Evolutionary conservation across 2,113 vertebrate genomes (phyloP).

Genomic region (Paramisgurnus dabryanus): DNA sequence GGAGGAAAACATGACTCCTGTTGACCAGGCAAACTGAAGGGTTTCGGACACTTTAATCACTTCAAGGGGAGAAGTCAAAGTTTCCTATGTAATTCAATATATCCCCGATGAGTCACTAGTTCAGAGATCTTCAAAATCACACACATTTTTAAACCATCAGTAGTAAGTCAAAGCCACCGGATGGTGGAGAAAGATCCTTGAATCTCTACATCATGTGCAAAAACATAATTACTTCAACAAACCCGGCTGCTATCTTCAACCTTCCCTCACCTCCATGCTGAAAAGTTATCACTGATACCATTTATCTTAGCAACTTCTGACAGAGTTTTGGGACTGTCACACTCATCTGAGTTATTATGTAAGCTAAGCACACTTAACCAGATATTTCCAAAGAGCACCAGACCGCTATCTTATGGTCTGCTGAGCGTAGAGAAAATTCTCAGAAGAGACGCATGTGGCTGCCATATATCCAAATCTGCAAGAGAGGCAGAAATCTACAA

Average conservation of each 20-base stretch:
- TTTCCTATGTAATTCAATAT: constrained; percentile 31
- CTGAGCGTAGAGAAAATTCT: constrained; percentile 46
- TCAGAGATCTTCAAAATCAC: constrained; percentile 1
- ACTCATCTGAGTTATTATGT: background rate
- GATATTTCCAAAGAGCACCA: constrained; percentile 25
- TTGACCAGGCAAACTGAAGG: constrained; percentile 59
- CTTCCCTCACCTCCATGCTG: background rate
- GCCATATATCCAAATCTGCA: constrained; percentile 20
- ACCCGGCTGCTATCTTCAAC: background rate
- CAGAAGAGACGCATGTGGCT: background rate
- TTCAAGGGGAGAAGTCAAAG: constrained; percentile 21
- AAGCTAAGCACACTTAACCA: constrained; percentile 17
- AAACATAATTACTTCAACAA: background rate
- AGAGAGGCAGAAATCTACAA: constrained; percentile 26
- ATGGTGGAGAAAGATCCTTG: background rate
- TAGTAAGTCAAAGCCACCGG: background rate
- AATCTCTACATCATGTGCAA: background rate
- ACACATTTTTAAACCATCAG: constrained; percentile 9
- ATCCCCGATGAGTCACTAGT: background rate
- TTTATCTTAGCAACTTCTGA: background rate
- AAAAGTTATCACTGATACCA: background rate
- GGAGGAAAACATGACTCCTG: constrained; percentile 46
- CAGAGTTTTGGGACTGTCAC: background rate
- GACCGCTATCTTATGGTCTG: constrained; percentile 32
- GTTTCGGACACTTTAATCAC: constrained; percentile 58